Conservation (phyloP, 1,140 invertebrate species). For the Eurosta solidaginis region DNA sequence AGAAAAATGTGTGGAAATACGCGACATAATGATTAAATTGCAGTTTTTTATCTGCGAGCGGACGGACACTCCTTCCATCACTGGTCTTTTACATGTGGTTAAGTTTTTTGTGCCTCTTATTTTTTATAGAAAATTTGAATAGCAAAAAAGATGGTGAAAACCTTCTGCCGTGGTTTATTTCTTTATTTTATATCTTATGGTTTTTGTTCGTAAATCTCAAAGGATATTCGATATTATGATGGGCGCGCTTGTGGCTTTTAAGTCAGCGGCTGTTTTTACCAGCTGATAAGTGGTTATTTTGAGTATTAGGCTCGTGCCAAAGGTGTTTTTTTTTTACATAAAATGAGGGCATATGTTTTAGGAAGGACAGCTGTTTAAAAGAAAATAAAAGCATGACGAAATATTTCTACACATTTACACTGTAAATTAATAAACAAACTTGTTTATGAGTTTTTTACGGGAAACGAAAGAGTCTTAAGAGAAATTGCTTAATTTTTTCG, state of each 20-base stretch:
- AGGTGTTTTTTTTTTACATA: background rate
- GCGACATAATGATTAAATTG: background rate
- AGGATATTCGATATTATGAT: conserved; percentile 4
- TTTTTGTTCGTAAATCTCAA: background rate
- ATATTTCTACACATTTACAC: too few species aligned
- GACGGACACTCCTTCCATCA: background rate
- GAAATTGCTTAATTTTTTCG: too few species aligned
- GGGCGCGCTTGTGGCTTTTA: background rate
- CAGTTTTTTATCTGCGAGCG: background rate
- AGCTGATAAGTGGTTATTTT: background rate
- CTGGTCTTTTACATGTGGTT: background rate
- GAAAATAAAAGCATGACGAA: too few species aligned
- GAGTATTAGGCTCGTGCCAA: background rate
- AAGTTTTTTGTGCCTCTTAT: background rate
- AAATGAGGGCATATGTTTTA: background rate
- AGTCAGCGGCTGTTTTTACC: conserved; percentile 1
- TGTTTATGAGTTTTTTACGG: too few species aligned
- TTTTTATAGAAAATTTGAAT: conserved; percentile 17
- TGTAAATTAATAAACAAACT: too few species aligned
- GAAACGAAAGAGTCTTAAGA: too few species aligned
- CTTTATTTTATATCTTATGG: background rate
- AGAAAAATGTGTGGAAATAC: background rate
- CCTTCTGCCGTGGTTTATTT: background rate
- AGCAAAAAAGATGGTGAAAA: background rate
- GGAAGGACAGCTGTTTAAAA: background rate